A percentile compares a stretch with the other conserved stretches of the same genome.
phyloP scores from a whole-genome alignment of 2,797 vertebrate genomes.

The Falco columbarius region DNA sequence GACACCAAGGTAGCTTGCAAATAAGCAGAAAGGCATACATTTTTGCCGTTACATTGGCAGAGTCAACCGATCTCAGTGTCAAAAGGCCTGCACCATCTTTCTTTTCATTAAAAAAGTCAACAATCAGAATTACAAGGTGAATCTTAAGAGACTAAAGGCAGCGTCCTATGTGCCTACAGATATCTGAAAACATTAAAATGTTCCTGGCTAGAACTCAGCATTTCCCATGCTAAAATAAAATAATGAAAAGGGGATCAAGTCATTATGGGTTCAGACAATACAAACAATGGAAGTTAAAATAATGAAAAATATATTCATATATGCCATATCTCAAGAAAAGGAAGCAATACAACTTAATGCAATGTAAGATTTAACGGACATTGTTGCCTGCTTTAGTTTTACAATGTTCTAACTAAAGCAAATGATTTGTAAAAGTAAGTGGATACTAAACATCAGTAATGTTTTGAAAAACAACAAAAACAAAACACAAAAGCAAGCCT shows the following conservation, averaged over 20 bases:
- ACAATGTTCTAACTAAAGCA: background rate
- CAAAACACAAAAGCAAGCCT: background rate
- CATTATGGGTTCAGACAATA: background rate
- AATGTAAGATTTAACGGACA: background rate
- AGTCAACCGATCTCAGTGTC: background rate
- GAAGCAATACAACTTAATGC: background rate
- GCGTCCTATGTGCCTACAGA: background rate
- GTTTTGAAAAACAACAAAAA: background rate
- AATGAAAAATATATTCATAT: background rate
- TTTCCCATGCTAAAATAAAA: slow-evolving; percentile 9
- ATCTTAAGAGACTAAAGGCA: background rate
- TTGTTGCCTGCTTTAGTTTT: background rate
- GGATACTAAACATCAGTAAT: background rate
- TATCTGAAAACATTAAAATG: background rate
- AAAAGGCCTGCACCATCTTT: background rate
- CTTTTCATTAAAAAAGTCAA: background rate
- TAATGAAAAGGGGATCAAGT: background rate
- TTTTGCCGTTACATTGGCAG: background rate
- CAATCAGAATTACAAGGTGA: background rate
- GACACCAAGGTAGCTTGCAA: background rate
- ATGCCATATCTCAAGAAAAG: background rate
- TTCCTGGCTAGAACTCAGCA: background rate
- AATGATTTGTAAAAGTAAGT: background rate
- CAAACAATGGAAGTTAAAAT: slow-evolving; percentile 13
- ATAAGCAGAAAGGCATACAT: background rate